Conservation (phyloP, 2,797 vertebrate species). For the Steatocranus sp. region DNA sequence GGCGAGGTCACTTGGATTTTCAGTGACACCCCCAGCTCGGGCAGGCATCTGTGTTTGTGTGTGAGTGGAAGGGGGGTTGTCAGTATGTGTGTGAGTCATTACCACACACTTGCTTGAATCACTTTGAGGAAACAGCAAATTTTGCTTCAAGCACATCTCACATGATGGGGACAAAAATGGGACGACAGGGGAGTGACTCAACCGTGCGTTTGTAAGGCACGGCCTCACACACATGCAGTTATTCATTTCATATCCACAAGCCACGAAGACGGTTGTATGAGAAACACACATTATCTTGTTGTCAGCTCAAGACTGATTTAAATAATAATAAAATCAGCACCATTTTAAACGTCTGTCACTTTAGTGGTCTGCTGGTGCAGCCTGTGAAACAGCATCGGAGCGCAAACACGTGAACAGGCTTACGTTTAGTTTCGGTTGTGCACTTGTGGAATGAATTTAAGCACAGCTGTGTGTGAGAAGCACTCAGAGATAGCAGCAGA, state of each 20-base stretch:
- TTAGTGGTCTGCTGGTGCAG: background rate
- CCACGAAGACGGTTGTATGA: background rate
- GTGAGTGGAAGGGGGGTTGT: background rate
- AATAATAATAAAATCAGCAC: background rate
- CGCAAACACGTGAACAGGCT: too few species aligned
- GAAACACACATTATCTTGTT: background rate
- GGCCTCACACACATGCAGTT: background rate
- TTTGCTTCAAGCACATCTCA: background rate
- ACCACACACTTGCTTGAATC: background rate
- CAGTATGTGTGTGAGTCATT: constrained; percentile 24
- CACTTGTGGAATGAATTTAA: background rate
- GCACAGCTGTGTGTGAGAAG: background rate
- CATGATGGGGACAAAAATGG: background rate
- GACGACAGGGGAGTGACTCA: constrained; percentile 8
- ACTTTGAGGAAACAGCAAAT: constrained; percentile 13
- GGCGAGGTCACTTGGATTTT: background rate
- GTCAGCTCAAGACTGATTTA: background rate
- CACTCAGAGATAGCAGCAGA: background rate
- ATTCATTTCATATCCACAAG: background rate
- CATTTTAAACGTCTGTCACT: background rate
- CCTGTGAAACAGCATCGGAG: background rate
- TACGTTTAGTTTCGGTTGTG: background rate
- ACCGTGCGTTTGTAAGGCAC: background rate
- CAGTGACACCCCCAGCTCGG: background rate
- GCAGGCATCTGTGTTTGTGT: background rate